Evolutionary conservation across 2,113 vertebrate species (phyloP).

Genomic region (Pholis gunnellus): DNA sequence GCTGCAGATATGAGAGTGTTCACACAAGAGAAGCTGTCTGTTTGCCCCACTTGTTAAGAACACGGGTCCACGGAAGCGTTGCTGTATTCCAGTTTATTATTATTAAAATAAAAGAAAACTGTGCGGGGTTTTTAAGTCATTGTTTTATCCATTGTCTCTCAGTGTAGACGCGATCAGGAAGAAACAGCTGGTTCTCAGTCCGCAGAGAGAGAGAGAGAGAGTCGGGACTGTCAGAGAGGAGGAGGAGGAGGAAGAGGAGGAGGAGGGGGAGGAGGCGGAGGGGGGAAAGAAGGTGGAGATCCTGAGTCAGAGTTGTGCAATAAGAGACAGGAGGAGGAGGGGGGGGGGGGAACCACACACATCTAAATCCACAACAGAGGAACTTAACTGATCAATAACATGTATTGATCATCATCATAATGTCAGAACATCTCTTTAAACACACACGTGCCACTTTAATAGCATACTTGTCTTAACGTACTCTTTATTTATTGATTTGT

Average conservation of each 20-base stretch:
- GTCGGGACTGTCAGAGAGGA: neutral
- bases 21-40: constrained; percentile 41
- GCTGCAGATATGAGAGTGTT: constrained; percentile 28
- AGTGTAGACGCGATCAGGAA: neutral
- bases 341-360: neutral
- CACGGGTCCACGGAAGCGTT: constrained; percentile 10
- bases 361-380: neutral
- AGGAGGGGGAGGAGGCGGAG: neutral
- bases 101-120: neutral
- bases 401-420: neutral
- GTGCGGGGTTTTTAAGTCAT: constrained; percentile 28
- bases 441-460: too few relatives aligned
- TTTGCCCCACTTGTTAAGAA: constrained; percentile 17
- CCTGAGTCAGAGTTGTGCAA: constrained; percentile 42
- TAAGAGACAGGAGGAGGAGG: neutral
- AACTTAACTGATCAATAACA: neutral
- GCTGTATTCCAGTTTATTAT: constrained; percentile 32
- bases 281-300: constrained; percentile 39
- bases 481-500: too few relatives aligned
- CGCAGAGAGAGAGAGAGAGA: constrained; percentile 23
- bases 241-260: neutral
- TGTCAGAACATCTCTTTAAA: too few relatives aligned
- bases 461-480: too few relatives aligned
- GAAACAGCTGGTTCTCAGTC: constrained; percentile 60
- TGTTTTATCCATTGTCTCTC: constrained; percentile 45